A percentile compares a stretch with the other conserved stretches of the same genome.
Evolutionary conservation across 2,113 vertebrate species (phyloP).

Genomic region (Corynorhinus townsendii): DNA sequence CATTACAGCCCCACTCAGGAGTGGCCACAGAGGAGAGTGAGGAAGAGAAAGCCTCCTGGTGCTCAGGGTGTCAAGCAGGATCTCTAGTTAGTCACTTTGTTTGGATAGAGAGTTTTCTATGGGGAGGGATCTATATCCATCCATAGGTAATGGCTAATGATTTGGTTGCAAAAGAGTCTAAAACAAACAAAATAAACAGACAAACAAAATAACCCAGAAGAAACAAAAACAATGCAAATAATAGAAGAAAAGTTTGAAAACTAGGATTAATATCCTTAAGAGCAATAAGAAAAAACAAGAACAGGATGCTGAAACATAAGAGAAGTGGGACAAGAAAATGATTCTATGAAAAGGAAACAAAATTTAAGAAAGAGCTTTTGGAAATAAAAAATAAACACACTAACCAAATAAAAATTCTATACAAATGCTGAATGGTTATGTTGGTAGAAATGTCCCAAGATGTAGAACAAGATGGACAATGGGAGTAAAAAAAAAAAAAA

Average conservation of each 20-base stretch:
- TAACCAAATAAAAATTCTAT: not conserved
- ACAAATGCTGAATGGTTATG: not conserved
- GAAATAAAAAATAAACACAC: not conserved
- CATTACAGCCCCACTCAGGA: too few relatives aligned
- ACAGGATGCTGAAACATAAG: not conserved
- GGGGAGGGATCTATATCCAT: not conserved
- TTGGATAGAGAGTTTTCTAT: not conserved
- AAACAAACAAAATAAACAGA: not conserved
- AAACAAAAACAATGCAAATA: not conserved
- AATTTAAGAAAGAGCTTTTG: not conserved
- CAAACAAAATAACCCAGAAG: not conserved
- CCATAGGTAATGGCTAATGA: not conserved
- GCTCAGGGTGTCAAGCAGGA: not conserved
- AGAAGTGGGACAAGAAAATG: not conserved
- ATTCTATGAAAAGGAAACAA: not conserved
- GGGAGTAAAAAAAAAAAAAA: not conserved
- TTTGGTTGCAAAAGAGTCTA: not conserved
- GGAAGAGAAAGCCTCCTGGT: not conserved
- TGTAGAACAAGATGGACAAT: not conserved
- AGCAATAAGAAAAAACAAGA: not conserved
- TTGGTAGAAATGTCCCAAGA: not conserved
- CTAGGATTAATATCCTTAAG: not conserved
- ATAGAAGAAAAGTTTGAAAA: not conserved
- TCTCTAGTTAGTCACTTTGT: not conserved
- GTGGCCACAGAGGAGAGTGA: not conserved